Evolutionary conservation across 1,140 invertebrate species (phyloP).

Genomic region (Brachionus paranguensis): DNA sequence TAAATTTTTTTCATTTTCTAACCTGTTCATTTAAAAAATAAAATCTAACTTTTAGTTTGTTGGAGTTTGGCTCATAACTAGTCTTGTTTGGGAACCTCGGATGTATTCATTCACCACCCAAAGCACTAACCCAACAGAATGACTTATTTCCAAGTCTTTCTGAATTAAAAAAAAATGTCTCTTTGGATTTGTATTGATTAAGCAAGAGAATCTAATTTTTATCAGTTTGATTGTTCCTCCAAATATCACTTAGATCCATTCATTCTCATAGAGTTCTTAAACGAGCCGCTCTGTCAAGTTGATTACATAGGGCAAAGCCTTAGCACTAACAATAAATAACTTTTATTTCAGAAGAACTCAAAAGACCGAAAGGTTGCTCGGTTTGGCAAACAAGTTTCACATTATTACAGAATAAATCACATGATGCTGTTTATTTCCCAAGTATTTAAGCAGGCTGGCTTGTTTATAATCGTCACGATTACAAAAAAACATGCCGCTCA

Average conservation of each 20-base stretch:
- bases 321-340: neutral
- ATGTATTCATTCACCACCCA: too few relatives aligned
- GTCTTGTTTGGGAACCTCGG: too few relatives aligned
- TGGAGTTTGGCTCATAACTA: too few relatives aligned
- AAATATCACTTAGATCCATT: neutral
- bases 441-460: neutral
- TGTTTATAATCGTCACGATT: neutral
- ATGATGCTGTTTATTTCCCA: conserved; percentile 11
- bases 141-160: too few relatives aligned
- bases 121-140: too few relatives aligned
- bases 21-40: too few relatives aligned
- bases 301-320: neutral
- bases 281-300: neutral
- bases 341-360: neutral
- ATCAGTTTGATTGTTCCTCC: neutral
- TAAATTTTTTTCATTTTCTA: too few relatives aligned
- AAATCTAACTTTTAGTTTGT: too few relatives aligned
- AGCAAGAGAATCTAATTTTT: too few relatives aligned
- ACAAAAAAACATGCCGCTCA: neutral
- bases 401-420: conserved; percentile 21
- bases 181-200: too few relatives aligned
- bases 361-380: neutral
- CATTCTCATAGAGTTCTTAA: neutral
- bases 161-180: too few relatives aligned
- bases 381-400: neutral